Conservation (phyloP, 1,140 invertebrate genomes). For the Bombus cullumanus region DNA sequence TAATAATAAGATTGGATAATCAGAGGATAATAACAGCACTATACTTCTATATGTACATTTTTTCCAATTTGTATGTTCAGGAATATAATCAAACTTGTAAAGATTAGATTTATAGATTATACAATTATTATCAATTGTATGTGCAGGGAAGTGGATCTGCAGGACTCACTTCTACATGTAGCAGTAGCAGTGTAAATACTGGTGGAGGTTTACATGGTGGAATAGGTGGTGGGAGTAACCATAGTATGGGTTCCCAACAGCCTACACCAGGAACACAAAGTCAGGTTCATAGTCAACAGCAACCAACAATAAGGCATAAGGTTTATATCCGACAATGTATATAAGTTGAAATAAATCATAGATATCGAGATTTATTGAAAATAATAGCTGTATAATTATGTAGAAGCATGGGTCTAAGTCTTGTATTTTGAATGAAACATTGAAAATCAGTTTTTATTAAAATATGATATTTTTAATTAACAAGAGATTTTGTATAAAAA, state of each 20-base stretch:
- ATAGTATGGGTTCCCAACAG: constrained; percentile 77
- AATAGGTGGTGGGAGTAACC: constrained; percentile 75
- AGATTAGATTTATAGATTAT: not conserved
- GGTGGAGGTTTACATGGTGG: constrained; percentile 73
- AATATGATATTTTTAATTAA: not conserved
- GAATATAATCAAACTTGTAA: no score
- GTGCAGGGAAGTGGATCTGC: constrained; percentile 71
- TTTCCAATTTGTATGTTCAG: not conserved
- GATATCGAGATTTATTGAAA: not conserved
- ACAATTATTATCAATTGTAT: constrained; percentile 11
- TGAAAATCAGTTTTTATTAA: not conserved
- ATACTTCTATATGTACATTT: not conserved
- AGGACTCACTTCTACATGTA: constrained; percentile 74
- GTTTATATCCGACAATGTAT: constrained; percentile 50
- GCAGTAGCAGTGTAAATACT: constrained; percentile 74
- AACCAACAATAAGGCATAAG: constrained; percentile 79
- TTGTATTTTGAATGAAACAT: not conserved
- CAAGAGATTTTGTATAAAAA: not conserved
- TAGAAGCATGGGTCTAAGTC: not conserved
- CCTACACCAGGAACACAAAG: constrained; percentile 75
- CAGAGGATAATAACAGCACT: no score
- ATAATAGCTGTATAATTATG: not conserved
- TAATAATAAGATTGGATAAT: not conserved
- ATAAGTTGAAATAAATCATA: not conserved
- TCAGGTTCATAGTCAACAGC: constrained; percentile 76